Evolutionary conservation across 1,140 invertebrate species (phyloP), one percentile per base, ranked within the genome.

Genomic region (Heterodera schachtii): DNA sequence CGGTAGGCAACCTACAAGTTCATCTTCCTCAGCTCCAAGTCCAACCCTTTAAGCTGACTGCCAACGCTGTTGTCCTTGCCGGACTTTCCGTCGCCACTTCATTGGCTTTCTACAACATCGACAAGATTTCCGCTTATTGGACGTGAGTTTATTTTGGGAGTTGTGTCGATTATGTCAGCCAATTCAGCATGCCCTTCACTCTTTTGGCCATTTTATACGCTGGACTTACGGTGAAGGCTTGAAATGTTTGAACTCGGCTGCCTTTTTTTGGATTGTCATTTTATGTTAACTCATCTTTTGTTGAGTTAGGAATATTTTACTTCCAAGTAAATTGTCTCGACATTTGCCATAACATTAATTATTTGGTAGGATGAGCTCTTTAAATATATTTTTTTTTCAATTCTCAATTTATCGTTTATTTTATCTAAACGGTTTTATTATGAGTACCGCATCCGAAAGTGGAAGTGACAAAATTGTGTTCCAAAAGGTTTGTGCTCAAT

Each of bases 41-140:
- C 31, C 16, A 41, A 41, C 3, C 19, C 41, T 80, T 87, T 85
- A 52, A 89, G 87, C 80, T 88, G 13, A 69, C 80, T 79, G 74
- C 64, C 74, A 87, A 90, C 71, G 80, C 83, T 13, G 31, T 67
- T 13, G 3, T 89, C 41, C 75, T 90, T 71, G 64, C 81, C 66
- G 79, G 73, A 3, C 83, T 87, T 41, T 84, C 88, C 41, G 57
- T 77, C 13, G 88, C 79, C 44, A 83, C 88, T 16, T 73, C 89
- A 7, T 19, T 77, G 21, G 86, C 89, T 19, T 89, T 90, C 80
- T 89, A 83, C 80, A 80, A 89, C 78, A 90, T 89, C 47, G 86
- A 89, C 82, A 90, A 89, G 75, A 80, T 73, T 8, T 87, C 88
- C 49, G 89, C 84, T 13, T 82, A 81, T 52, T 84, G 81, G 70